Conservation (phyloP, 2,797 vertebrate genomes). For the Otolemur crassicaudatus region DNA sequence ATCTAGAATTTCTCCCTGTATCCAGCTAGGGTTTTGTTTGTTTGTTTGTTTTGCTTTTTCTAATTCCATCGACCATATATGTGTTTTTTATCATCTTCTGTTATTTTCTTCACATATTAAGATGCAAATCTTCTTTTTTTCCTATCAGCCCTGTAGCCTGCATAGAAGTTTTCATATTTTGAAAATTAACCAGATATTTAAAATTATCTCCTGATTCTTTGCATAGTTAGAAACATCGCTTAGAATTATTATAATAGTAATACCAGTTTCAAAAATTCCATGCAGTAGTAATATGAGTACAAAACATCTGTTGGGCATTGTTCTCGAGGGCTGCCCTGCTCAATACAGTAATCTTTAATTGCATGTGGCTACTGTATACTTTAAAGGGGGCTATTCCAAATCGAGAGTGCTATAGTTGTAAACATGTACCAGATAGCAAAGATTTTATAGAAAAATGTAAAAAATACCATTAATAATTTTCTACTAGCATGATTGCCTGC, state of each 20-base stretch:
- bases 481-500: neutral
- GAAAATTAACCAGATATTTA: slow-evolving; percentile 1
- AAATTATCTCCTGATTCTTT: neutral
- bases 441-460: neutral
- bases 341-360: neutral
- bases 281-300: neutral
- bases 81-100: neutral
- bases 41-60: neutral
- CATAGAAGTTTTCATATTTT: neutral
- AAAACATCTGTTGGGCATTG: neutral
- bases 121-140: neutral
- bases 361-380: neutral
- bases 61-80: neutral
- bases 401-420: neutral
- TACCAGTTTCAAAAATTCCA: neutral
- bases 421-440: neutral
- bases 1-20: neutral
- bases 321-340: neutral
- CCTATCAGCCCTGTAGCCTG: neutral
- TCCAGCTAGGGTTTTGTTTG: neutral
- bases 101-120: neutral
- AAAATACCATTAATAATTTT: neutral
- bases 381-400: neutral
- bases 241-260: neutral
- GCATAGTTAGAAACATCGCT: neutral